phyloP scores from a whole-genome alignment of 2,797 vertebrate genomes.

The Microchirus variegatus region DNA sequence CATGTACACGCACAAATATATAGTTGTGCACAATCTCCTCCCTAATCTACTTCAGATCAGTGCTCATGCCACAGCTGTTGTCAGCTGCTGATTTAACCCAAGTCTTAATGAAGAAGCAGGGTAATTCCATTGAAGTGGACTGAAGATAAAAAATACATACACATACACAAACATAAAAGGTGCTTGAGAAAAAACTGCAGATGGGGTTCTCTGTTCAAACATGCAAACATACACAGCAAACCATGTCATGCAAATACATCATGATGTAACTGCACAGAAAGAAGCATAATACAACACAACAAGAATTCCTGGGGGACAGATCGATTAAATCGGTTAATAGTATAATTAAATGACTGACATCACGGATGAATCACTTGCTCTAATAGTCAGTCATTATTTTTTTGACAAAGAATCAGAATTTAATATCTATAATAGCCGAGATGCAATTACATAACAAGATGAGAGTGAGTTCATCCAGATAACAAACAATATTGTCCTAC shows the following conservation, averaged over 20 bases:
- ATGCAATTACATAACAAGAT: not conserved
- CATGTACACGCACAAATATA: not conserved
- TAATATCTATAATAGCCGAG: not conserved
- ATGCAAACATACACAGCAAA: not conserved
- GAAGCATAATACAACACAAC: not conserved
- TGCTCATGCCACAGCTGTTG: slow-evolving; percentile 63
- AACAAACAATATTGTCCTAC: not conserved
- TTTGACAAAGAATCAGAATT: slow-evolving; percentile 3
- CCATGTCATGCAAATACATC: not conserved
- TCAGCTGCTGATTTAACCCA: slow-evolving; percentile 67
- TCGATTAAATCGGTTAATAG: slow-evolving; percentile 26
- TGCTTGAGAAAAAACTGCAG: slow-evolving; percentile 7
- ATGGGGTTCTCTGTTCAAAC: slow-evolving; percentile 8
- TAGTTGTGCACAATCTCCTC: slow-evolving; percentile 18
- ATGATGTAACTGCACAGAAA: not conserved
- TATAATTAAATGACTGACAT: slow-evolving; percentile 3
- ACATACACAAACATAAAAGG: slow-evolving; percentile 8
- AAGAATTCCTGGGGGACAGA: not conserved
- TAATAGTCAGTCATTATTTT: slow-evolving; percentile 15
- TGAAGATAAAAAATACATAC: not conserved
- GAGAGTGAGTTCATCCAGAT: not conserved
- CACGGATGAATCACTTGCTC: not conserved
- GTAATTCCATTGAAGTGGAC: slow-evolving; percentile 50
- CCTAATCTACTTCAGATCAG: slow-evolving; percentile 74
- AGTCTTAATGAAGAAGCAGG: slow-evolving; percentile 68